Conservation (phyloP, 2,113 vertebrate species). For the Ellobius talpinus region DNA sequence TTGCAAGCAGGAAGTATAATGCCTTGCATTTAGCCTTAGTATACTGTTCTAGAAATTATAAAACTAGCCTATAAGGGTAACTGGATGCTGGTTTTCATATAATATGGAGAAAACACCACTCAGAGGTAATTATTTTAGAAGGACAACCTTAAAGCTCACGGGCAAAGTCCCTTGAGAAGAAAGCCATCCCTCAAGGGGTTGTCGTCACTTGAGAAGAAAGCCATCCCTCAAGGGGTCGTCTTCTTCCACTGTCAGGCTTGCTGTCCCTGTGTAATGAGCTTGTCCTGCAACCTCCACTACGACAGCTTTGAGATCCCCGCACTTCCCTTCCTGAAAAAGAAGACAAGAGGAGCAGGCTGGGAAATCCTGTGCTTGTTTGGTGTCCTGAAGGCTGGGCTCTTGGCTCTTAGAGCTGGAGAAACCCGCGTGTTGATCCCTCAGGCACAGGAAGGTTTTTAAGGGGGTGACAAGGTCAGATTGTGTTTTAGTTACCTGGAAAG, state of each 20-base stretch:
- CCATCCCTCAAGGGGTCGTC: conserved; percentile 86
- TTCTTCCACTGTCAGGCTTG: conserved; percentile 91
- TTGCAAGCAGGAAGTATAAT: neutral
- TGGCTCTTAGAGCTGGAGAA: conserved; percentile 11
- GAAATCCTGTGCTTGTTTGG: neutral
- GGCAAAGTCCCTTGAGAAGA: neutral
- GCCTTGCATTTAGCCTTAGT: neutral
- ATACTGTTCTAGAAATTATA: conserved; percentile 15
- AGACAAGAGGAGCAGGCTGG: neutral
- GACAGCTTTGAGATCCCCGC: conserved; percentile 92
- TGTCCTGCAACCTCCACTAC: conserved; percentile 95
- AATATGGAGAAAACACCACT: neutral
- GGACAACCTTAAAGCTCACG: neutral
- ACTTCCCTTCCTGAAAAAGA: conserved; percentile 89
- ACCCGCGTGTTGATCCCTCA: neutral
- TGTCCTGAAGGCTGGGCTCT: neutral
- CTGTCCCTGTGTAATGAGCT: conserved; percentile 93
- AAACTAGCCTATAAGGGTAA: neutral
- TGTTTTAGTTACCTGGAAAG: neutral
- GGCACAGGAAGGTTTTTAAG: neutral
- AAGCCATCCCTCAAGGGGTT: conserved; percentile 70
- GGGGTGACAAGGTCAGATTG: neutral
- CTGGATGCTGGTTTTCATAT: conserved; percentile 41
- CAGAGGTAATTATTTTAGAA: neutral
- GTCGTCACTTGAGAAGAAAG: neutral